These are phyloP conservation scores for Dryobota labecula DNA, from an alignment of 2,888 invertebrate genomes.

Conservation along the genomic window DNA sequence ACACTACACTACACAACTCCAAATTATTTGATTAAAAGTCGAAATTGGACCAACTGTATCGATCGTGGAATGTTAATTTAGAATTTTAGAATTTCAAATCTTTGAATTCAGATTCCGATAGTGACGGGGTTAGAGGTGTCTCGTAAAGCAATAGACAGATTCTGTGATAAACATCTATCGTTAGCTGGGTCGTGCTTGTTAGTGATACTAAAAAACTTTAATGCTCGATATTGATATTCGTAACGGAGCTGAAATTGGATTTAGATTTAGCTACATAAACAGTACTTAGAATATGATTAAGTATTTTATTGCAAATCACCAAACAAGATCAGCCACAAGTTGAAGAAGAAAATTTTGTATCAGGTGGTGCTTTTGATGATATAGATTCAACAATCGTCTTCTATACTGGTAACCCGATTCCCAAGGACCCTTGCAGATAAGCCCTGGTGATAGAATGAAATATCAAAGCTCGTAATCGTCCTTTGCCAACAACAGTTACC, in stretches of 20 bases:
- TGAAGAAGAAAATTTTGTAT: not conserved
- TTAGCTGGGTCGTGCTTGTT: constrained; percentile 61
- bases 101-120: constrained; percentile 64
- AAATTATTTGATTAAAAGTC: constrained; percentile 63
- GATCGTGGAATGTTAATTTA: constrained; percentile 60
- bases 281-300: not conserved
- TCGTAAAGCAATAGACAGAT: constrained; percentile 63
- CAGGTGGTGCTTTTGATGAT: not conserved
- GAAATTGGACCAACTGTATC: constrained; percentile 50
- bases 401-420: constrained; percentile 23
- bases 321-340: not conserved
- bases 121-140: constrained; percentile 63
- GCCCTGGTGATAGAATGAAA: constrained; percentile 37
- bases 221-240: constrained; percentile 51
- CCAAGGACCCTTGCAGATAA: constrained; percentile 37
- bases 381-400: constrained; percentile 1
- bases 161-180: constrained; percentile 60
- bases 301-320: constrained; percentile 8
- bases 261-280: constrained; percentile 32
- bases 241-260: constrained; percentile 42
- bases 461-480: constrained; percentile 37
- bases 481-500: constrained; percentile 44
- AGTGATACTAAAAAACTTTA: constrained; percentile 52
- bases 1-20: constrained; percentile 28
- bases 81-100: constrained; percentile 66